phyloP scores from a whole-genome alignment of 2,888 invertebrate genomes.

The Adela reaumurella region DNA sequence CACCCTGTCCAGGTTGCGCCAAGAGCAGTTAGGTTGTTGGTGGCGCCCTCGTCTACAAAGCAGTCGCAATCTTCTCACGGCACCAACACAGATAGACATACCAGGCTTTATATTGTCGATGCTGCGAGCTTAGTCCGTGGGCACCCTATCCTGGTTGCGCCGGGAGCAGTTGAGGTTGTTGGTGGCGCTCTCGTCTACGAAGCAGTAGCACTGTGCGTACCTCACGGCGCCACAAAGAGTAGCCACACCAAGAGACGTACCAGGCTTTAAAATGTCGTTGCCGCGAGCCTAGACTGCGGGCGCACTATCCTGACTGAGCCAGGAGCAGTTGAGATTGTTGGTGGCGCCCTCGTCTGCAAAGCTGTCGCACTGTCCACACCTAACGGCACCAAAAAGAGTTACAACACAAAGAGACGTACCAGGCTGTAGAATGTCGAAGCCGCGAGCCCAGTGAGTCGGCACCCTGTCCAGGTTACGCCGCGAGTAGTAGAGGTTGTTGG shows the following conservation, averaged over 20 bases:
- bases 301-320: slow-evolving; percentile 28
- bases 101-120: slow-evolving; percentile 21
- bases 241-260: too few species aligned
- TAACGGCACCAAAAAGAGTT: too few species aligned
- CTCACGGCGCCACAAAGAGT: background rate
- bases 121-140: slow-evolving; percentile 31
- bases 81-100: too few species aligned
- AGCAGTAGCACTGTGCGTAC: slow-evolving; percentile 26
- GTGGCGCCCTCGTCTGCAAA: too few species aligned
- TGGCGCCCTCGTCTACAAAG: too few species aligned
- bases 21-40: too few species aligned
- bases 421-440: slow-evolving; percentile 22
- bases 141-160: slow-evolving; percentile 28
- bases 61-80: too few species aligned
- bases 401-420: too few species aligned
- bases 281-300: slow-evolving; percentile 34
- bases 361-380: slow-evolving; percentile 25
- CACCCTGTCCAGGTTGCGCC: too few species aligned
- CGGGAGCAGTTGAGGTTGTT: slow-evolving; percentile 42
- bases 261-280: slow-evolving; percentile 21
- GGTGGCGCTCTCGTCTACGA: slow-evolving; percentile 28
- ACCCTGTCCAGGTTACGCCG: slow-evolving; percentile 29
- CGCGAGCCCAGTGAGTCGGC: slow-evolving; percentile 31
- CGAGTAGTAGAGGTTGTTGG: slow-evolving; percentile 40
- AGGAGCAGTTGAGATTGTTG: slow-evolving; percentile 40